Evolutionary conservation across 2,113 vertebrate genomes (phyloP).

Genomic region (cat (Felis catus)): DNA sequence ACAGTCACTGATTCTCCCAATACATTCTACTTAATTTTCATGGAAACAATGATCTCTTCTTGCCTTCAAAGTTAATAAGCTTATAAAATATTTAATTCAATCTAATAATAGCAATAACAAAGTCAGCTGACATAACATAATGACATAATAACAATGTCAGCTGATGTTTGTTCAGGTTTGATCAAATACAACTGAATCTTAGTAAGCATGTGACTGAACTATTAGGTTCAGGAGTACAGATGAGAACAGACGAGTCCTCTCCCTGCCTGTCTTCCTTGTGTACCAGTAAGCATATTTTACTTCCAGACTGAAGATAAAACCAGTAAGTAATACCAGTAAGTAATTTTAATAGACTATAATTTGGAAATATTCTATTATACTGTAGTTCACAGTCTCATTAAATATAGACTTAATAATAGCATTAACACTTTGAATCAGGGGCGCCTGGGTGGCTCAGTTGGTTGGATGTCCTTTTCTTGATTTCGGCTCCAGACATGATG

Average conservation of each 20-base stretch:
- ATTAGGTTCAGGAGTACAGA: not conserved
- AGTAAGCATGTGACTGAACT: not conserved
- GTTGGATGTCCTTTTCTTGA: too few species aligned
- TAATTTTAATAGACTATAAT: not conserved
- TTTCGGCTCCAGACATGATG: too few species aligned
- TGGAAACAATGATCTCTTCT: not conserved
- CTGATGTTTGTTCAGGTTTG: not conserved
- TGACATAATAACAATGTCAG: not conserved
- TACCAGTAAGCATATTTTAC: not conserved
- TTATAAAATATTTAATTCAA: not conserved
- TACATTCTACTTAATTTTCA: not conserved
- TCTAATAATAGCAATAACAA: not conserved
- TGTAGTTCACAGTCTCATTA: not conserved
- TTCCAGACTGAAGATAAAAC: not conserved
- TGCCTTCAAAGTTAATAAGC: not conserved
- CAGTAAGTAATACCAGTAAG: not conserved
- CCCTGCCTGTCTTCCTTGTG: not conserved
- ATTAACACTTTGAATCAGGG: not conserved
- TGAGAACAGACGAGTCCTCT: rapidly evolving
- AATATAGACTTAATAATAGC: not conserved
- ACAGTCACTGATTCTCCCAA: not conserved
- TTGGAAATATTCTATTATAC: not conserved
- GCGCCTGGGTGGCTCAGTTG: too few species aligned
- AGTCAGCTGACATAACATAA: not conserved
- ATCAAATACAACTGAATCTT: not conserved